Evolutionary conservation across 2,113 vertebrate genomes (phyloP), one percentile per base, ranked within the genome.

Genomic region (Seriola dumerili): DNA sequence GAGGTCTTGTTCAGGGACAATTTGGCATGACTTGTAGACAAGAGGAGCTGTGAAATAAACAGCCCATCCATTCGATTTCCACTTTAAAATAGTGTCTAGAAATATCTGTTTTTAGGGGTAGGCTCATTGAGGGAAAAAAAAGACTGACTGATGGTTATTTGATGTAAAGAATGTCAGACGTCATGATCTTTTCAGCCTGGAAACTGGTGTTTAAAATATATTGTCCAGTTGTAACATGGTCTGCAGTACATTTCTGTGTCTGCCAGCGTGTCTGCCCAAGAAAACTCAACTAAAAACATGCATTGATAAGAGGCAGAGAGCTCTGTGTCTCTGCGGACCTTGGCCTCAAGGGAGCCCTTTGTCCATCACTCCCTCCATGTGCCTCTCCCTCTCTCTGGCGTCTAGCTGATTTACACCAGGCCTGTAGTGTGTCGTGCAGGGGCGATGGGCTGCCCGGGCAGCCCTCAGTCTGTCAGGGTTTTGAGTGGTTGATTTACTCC

Each of bases 401-500:
- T 7, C 63, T 75, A 42, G 21, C 52, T 91, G 86, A 93, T 91
- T 91, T 89, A 90, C 65, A 65, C 63, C 87, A 92, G 83, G 55
- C 52, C 72, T 54, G 62, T 50, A 50, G 40, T 65, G 46, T 63
- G 72, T 66, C 58, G 78, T 23, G 0, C 1, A 2, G 32, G 44
- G 73, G 72, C 4, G 8, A 76, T n/a, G 29, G 71, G 48, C 72
- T 59, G 61, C 67, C 44, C 4, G 14, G 63, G 70, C 52, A 62
- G 72, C 64, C 78, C 42, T 58, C 10, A 55, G 72, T 68, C 54
- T 75, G 66, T 85, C 76, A 78, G 16, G 25, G 46, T 72, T 88
- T 72, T 64, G 71, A 90, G 69, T 50, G 62, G 54, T 54, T 92
- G 89, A 93, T 92, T 92, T 91, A 92, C 76, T 88, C 89, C 83